Base-by-base conservation (phyloP, 2,113 vertebrate genomes). In the Alosa alosa region DNA sequence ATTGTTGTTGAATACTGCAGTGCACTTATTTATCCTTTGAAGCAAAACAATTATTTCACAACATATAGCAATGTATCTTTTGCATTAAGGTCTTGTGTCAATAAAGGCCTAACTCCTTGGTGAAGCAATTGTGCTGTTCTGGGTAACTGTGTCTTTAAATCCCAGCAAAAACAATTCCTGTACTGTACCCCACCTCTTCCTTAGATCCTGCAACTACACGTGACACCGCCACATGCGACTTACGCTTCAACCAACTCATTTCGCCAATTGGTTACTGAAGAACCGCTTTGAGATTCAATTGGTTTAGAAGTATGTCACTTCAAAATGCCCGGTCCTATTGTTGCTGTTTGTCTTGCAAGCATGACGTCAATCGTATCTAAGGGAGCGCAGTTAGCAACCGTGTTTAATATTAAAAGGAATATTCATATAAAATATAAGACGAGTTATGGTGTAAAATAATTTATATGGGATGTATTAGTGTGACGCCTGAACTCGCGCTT, bases 351-450 rank as follows among this genome's bases (percentile, higher is more conserved):
- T 94, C 88, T 89, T 91, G 89, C 87, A 78, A 90, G 92, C 91
- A 86, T 94, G 93, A 95, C 94, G 94, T 95, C 93, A 94, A 90
- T 91, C 83, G 89, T 92, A 82, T 87, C 90, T 90, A 92, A 92
- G 89, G 89, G 88, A 87, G 83, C 87, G 68, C 81, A 84, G 57
- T 85, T 50, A 86, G 75, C 84, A 82, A 86, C 82, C 55, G 31
- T 55, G 81, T 83, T 84, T 84, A 88, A 85, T 55, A 84, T 64
- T 75, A 68, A 83, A 85, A 81, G 8, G 31, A 52, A 13, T 44
- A 85, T 41, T 46, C 47, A 44, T 60, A 11, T 45, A 36, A 78
- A 39, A 39, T 41, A 5, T 13, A 36, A 78, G 13, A 78, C 36
- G 2, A 4, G 39, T 36, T 36, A 36, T 17, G 0, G 31, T 39